Percentiles rank a stretch among this genome's conserved stretches.
Conservation (phyloP, 1,140 invertebrate species). For the Psix sp. region DNA sequence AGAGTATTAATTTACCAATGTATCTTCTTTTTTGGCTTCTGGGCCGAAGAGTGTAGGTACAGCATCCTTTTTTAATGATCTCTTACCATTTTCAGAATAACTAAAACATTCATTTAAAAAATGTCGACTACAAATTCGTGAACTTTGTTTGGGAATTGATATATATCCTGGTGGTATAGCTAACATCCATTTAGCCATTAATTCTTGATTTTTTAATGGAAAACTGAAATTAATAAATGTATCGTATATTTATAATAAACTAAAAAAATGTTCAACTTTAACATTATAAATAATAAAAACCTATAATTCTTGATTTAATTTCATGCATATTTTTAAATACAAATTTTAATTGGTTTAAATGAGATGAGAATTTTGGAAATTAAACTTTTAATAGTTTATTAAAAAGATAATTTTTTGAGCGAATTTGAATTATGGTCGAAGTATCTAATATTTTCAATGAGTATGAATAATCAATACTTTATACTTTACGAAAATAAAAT, state of each 20-base stretch:
- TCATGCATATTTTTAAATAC: too few relatives aligned
- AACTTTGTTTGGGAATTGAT: constrained; percentile 36
- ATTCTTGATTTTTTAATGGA: constrained; percentile 40
- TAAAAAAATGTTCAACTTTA: neutral
- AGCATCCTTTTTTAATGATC: constrained; percentile 46
- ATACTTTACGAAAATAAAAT: too few relatives aligned
- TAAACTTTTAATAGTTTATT: too few relatives aligned
- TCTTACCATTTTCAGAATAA: constrained; percentile 38
- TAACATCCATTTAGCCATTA: constrained; percentile 48
- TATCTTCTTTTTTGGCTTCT: constrained; percentile 42
- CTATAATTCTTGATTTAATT: too few relatives aligned
- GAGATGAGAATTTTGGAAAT: too few relatives aligned
- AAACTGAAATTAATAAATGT: constrained; percentile 30
- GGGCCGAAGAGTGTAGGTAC: constrained; percentile 49
- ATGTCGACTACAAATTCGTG: constrained; percentile 50
- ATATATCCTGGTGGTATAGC: constrained; percentile 46
- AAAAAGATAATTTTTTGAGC: too few relatives aligned
- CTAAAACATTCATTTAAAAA: constrained; percentile 39
- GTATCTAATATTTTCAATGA: too few relatives aligned
- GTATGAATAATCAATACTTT: too few relatives aligned
- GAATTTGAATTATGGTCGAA: too few relatives aligned
- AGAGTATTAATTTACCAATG: constrained; percentile 9
- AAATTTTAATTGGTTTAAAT: too few relatives aligned
- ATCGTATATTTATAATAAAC: constrained; percentile 10
- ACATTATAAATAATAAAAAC: neutral